Conservation (phyloP, 35 echinoderm and acorn worm species). For the Chiridota heheva region DNA sequence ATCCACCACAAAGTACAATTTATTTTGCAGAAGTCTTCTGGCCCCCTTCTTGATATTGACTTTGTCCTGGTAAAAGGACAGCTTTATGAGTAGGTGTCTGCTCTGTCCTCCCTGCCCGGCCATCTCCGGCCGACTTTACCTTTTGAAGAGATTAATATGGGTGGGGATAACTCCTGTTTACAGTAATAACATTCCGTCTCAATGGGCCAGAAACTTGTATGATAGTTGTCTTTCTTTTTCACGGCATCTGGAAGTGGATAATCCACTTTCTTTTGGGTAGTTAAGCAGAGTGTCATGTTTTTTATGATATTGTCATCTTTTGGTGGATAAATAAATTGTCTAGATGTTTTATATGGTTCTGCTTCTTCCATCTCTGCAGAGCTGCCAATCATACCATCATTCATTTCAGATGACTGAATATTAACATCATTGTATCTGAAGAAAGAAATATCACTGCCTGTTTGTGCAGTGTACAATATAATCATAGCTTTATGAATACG, state of each 20-base stretch:
- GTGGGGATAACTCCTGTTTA: background rate
- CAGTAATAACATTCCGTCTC: conserved; percentile 3
- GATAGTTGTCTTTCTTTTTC: background rate
- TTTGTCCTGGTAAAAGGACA: too few relatives aligned
- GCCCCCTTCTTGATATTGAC: too few relatives aligned
- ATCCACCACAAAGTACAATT: too few relatives aligned
- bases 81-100: too few relatives aligned
- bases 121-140: too few relatives aligned
- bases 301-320: background rate
- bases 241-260: background rate
- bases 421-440: background rate
- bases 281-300: background rate
- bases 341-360: too few relatives aligned
- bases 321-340: conserved; percentile 2
- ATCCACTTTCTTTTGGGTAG: background rate
- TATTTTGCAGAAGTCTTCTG: too few relatives aligned
- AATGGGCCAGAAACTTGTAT: background rate
- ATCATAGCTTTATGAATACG: background rate
- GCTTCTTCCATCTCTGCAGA: background rate
- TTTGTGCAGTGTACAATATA: background rate
- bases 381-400: too few relatives aligned
- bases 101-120: too few relatives aligned
- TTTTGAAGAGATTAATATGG: background rate
- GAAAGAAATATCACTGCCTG: too few relatives aligned
- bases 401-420: background rate